Evolutionary conservation across 2,797 vertebrate species (phyloP), one percentile per base, ranked within the genome.

Genomic region (Atherinosoma microstoma): DNA sequence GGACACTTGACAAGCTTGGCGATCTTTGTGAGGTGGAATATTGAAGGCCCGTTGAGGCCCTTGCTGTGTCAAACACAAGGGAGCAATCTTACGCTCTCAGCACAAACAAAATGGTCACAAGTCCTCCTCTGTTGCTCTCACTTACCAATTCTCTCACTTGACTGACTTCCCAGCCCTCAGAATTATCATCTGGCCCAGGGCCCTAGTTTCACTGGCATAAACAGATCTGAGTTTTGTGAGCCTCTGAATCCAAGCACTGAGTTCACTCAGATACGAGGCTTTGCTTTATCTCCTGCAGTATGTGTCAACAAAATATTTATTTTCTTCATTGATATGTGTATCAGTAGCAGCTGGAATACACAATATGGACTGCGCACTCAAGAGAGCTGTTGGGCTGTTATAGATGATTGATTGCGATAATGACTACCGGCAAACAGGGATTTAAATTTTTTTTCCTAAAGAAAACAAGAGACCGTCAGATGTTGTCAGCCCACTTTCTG

Each of bases 101-200:
- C 95, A 95, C 94, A 96, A 96, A 96, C 95, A 94, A 96, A 95
- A 94, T 94, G 93, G 95, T 92, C 94, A 91, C 93, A 93, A 94
- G 94, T 94, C 95, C 90, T 92, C 92, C 80, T 87, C 87, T 91
- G 90, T 88, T 93, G 67, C 92, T 89, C 93, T 94, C 92, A 91
- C 89, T 89, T 92, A 93, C 85, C 89, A 84, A 95, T 95, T 96
- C 93, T 96, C 91, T 94, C 94, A 94, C 92, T 92, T 91, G 92
- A 91, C 88, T 92, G 95, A 93, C 94, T 96, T 93, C 93, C 87
- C 90, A 93, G 94, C 95, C 94, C 96, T 95, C 94, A 95, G 94
- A 95, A 95, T 96, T 96, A 97, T 95, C 91, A 94, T 91, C 86
- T 82, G 85, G 84, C 90, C 73, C 93, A 93, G 91, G 89, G 89